Conservation (phyloP, 37 sponge, comb jelly and placozoan species). For the Halichondria panicea region DNA sequence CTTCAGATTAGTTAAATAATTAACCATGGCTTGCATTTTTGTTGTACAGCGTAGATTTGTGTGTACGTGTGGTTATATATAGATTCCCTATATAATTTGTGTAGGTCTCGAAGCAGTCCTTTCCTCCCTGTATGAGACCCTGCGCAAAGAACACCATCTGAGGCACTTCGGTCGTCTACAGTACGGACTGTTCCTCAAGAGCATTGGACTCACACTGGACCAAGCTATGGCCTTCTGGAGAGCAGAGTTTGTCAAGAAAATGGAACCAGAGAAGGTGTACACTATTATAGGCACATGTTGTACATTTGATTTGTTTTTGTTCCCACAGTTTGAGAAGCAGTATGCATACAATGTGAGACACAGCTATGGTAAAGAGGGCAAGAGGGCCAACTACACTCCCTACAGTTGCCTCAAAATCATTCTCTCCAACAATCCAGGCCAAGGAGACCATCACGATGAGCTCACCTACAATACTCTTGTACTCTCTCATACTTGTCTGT, state of each 20-base stretch:
- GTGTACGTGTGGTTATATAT: neutral
- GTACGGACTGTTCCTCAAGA: conserved; percentile 95
- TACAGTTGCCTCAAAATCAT: conserved; percentile 98
- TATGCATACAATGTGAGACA: conserved; percentile 96
- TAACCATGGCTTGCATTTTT: neutral
- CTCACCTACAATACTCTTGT: neutral
- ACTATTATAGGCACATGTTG: no score
- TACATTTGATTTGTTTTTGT: neutral
- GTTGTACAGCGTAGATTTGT: neutral
- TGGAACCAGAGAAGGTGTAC: conserved; percentile 83
- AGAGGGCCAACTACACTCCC: conserved; percentile 87
- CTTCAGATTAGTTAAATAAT: neutral
- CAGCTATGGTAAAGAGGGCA: conserved; percentile 93
- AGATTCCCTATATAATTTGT: neutral
- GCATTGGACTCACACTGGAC: conserved; percentile 81
- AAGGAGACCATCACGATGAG: conserved; percentile 89
- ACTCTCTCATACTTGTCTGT: no score
- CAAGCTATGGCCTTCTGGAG: conserved; percentile 88
- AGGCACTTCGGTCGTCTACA: conserved; percentile 90
- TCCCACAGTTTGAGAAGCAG: conserved; percentile 85
- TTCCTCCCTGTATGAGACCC: conserved; percentile 89
- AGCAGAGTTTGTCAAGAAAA: conserved; percentile 78
- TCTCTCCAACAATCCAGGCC: conserved; percentile 74
- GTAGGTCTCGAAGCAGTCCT: conserved; percentile 81
- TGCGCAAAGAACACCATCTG: conserved; percentile 89